These are phyloP conservation scores for Garrulus glandarius DNA, from an alignment of 2,797 vertebrate species.

Conservation along the genomic window DNA sequence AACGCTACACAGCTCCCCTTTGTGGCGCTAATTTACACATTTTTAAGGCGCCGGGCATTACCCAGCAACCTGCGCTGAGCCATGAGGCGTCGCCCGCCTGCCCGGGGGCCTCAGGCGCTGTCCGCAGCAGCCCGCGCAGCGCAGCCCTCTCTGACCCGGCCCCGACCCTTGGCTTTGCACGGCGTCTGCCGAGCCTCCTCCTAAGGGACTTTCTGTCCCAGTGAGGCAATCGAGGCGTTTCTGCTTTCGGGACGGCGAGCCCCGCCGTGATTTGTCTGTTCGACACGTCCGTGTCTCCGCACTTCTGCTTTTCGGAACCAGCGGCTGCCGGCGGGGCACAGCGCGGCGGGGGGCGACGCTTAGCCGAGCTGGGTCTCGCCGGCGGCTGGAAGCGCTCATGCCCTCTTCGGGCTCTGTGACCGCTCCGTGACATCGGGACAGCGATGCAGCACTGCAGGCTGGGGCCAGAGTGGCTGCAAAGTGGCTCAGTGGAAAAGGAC, in stretches of 20 bases:
- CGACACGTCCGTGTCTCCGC: no score
- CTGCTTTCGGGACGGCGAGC: not conserved
- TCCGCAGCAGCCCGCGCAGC: not conserved
- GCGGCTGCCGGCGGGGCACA: not conserved
- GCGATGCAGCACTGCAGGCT: no score
- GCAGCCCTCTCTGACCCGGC: not conserved
- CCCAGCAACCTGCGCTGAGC: not conserved
- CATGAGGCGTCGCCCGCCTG: not conserved
- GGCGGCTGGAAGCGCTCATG: not conserved
- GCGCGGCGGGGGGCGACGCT: not conserved
- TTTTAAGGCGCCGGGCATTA: not conserved
- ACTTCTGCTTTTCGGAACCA: not conserved
- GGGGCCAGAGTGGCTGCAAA: not conserved
- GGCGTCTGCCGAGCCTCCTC: accelerated
- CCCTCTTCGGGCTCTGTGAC: not conserved
- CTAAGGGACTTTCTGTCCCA: not conserved
- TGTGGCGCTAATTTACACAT: not conserved
- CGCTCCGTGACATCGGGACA: not conserved
- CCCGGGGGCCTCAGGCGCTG: not conserved
- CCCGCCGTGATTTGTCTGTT: not conserved
- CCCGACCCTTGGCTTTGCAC: not conserved
- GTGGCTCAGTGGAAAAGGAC: not conserved
- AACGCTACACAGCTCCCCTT: not conserved
- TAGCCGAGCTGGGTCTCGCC: no score
- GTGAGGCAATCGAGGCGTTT: not conserved